Percentiles rank a stretch among this genome's conserved stretches.
These are phyloP conservation scores for Xiphophorus birchmanni DNA, from an alignment of 2,797 vertebrate genomes.

Conservation along the genomic window DNA sequence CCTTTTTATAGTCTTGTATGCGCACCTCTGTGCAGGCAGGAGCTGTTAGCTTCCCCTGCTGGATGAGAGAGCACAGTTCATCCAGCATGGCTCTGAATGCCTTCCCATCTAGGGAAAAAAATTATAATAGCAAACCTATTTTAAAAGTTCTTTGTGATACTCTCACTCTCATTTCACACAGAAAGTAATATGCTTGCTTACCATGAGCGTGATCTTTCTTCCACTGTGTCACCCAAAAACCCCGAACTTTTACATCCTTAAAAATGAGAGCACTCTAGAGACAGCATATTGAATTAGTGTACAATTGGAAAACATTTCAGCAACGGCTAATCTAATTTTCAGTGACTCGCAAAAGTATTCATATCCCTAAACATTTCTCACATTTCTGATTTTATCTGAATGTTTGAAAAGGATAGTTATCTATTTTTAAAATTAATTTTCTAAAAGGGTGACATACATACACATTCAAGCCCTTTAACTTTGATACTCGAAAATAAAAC, in stretches of 20 bases:
- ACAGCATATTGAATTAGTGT: neutral
- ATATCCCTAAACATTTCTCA: neutral
- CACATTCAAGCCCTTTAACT: neutral
- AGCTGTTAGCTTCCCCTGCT: conserved; percentile 80
- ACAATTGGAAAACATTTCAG: neutral
- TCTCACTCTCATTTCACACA: neutral
- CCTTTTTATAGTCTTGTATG: conserved; percentile 82
- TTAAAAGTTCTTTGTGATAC: neutral
- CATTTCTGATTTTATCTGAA: neutral
- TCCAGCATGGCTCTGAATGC: conserved; percentile 83
- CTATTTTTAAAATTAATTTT: neutral
- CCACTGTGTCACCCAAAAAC: conserved; percentile 97
- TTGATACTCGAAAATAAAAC: neutral
- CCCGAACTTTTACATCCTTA: conserved; percentile 88
- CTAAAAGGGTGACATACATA: neutral
- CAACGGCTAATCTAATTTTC: neutral
- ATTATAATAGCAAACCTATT: neutral
- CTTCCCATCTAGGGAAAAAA: conserved; percentile 58
- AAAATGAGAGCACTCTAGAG: conserved; percentile 93
- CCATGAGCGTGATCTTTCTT: conserved; percentile 83
- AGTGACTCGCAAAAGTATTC: neutral
- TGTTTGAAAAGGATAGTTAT: neutral
- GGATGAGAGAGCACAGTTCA: conserved; percentile 84
- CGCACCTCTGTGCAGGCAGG: conserved; percentile 83
- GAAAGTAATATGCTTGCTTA: conserved; percentile 63